These are phyloP conservation scores for Rhyzopertha dominica DNA, from an alignment of 1,140 invertebrate genomes.

Conservation along the genomic window DNA sequence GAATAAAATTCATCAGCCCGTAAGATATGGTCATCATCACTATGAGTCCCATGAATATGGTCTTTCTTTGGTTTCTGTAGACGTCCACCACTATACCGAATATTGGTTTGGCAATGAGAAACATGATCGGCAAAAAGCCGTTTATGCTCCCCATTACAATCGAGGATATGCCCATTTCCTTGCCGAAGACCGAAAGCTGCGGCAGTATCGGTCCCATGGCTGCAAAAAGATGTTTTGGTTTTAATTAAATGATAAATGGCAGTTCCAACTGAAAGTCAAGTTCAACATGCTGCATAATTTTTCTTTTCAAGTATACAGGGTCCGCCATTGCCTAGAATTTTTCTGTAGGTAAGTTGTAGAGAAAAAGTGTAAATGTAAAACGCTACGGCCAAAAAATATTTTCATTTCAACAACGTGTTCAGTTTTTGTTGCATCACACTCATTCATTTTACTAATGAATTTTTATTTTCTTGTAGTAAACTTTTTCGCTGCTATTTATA, in stretches of 20 bases:
- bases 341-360: too few relatives aligned
- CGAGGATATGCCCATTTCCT: constrained; percentile 68
- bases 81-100: constrained; percentile 68
- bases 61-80: constrained; percentile 56
- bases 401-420: too few relatives aligned
- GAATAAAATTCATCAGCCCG: constrained; percentile 61
- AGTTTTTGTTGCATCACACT: too few relatives aligned
- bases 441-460: too few relatives aligned
- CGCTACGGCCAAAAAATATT: too few relatives aligned
- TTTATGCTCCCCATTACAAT: constrained; percentile 67
- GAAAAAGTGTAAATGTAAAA: too few relatives aligned
- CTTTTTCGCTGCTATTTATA: too few relatives aligned
- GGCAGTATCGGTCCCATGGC: constrained; percentile 73
- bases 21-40: constrained; percentile 57
- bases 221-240: constrained; percentile 43
- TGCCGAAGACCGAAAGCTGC: constrained; percentile 66
- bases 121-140: constrained; percentile 62
- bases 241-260: constrained; percentile 2
- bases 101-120: constrained; percentile 65
- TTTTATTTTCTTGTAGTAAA: too few relatives aligned
- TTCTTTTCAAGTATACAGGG: too few relatives aligned
- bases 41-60: constrained; percentile 63
- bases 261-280: too few relatives aligned
- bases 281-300: too few relatives aligned
- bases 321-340: too few relatives aligned